These are phyloP conservation scores for Caenorhabditis sinica DNA, from an alignment of 2,888 invertebrate genomes.

Conservation along the genomic window DNA sequence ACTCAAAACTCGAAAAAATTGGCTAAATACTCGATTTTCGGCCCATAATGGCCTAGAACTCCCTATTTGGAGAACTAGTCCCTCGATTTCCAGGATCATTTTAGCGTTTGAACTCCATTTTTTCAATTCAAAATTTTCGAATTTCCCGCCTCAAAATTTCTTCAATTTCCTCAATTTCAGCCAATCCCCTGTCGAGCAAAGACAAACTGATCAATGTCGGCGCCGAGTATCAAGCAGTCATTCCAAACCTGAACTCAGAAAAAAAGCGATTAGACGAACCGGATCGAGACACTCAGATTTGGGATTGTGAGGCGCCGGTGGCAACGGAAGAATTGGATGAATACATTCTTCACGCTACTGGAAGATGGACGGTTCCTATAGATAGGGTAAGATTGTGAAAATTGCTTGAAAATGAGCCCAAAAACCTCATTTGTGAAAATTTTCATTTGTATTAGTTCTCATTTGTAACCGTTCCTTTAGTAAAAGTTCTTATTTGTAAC, in stretches of 20 bases:
- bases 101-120: not conserved
- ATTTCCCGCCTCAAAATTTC: not conserved
- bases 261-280: not conserved
- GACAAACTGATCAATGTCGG: not conserved
- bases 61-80: no score
- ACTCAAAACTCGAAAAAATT: no score
- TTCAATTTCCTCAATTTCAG: not conserved
- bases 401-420: no score
- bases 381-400: slow-evolving; percentile 3
- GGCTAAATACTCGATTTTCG: no score
- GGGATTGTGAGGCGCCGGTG: not conserved
- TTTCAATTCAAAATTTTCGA: not conserved
- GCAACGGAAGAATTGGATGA: not conserved
- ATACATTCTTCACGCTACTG: not conserved
- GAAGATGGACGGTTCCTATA: not conserved
- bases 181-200: not conserved
- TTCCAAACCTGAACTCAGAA: not conserved
- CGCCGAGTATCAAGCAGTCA: not conserved
- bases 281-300: not conserved
- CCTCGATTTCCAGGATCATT: no score
- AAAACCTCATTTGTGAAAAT: no score
- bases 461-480: no score
- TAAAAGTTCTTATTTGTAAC: no score
- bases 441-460: no score
- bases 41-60: no score